These are phyloP conservation scores for Potorous gilbertii DNA, from an alignment of 2,797 vertebrate genomes.

Conservation along the genomic window DNA sequence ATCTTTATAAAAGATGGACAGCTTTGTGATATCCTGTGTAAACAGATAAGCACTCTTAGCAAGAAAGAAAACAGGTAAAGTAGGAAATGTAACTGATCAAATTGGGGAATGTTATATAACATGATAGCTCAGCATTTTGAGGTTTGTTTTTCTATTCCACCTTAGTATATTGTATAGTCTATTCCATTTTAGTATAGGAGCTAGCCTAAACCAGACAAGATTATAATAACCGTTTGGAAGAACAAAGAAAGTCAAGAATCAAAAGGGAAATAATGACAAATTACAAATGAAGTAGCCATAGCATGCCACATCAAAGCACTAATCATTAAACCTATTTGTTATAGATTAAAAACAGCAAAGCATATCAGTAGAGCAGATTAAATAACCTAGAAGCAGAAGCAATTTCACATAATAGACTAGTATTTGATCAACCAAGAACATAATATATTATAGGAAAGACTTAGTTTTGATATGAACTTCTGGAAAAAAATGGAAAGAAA, in stretches of 20 bases:
- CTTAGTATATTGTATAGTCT: background rate
- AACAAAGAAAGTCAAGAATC: background rate
- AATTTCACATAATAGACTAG: background rate
- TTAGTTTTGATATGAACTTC: background rate
- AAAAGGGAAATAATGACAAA: background rate
- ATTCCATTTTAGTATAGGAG: background rate
- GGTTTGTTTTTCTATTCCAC: background rate
- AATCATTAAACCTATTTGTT: background rate
- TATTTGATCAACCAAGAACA: background rate
- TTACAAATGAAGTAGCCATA: background rate
- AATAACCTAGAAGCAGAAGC: background rate
- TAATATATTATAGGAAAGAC: background rate
- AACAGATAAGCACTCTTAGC: background rate
- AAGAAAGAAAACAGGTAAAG: background rate
- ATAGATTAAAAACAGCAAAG: background rate
- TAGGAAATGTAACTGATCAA: background rate
- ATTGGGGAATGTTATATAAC: background rate
- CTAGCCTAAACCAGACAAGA: background rate
- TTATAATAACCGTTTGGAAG: background rate
- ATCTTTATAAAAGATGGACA: slow-evolving; percentile 30
- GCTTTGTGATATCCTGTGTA: background rate
- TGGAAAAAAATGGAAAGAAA: background rate
- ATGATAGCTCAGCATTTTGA: background rate
- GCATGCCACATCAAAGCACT: background rate
- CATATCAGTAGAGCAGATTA: background rate